These are phyloP conservation scores for Trichosurus vulpecula DNA, from an alignment of 2,797 vertebrate genomes.

Conservation along the genomic window DNA sequence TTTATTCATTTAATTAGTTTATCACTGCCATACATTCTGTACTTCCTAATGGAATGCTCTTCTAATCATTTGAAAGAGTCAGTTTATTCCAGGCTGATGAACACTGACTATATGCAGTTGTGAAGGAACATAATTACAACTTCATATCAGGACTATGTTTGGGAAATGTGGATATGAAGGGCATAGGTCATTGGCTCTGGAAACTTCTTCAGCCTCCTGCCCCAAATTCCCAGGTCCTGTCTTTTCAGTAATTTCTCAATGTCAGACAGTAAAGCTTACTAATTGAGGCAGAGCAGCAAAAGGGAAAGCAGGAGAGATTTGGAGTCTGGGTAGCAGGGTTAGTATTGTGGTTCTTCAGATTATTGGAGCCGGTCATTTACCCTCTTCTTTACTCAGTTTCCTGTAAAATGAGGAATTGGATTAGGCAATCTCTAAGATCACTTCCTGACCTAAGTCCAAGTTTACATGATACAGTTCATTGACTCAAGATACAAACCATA, in stretches of 20 bases:
- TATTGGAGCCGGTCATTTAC: not conserved
- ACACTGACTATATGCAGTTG: not conserved
- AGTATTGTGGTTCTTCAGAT: not conserved
- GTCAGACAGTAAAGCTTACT: not conserved
- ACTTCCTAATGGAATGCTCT: conserved; percentile 16
- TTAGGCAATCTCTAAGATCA: not conserved
- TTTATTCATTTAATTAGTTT: conserved; percentile 55
- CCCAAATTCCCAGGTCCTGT: not conserved
- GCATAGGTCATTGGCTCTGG: not conserved
- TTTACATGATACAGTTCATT: not conserved
- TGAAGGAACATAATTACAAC: not conserved
- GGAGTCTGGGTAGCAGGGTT: not conserved
- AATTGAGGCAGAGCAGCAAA: not conserved
- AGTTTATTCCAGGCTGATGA: conserved; percentile 5
- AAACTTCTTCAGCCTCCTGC: conserved; percentile 4
- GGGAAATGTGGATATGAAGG: not conserved
- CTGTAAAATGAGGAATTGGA: not conserved
- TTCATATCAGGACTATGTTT: not conserved
- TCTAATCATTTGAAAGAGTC: conserved; percentile 29
- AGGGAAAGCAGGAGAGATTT: not conserved
- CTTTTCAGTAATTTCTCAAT: not conserved
- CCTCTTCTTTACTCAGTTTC: not conserved
- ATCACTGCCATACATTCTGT: not conserved
- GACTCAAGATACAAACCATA: not conserved
- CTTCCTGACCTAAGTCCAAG: not conserved